phyloP scores from a whole-genome alignment of 2,797 vertebrate species.

The Lepilemur septentrionalis region DNA sequence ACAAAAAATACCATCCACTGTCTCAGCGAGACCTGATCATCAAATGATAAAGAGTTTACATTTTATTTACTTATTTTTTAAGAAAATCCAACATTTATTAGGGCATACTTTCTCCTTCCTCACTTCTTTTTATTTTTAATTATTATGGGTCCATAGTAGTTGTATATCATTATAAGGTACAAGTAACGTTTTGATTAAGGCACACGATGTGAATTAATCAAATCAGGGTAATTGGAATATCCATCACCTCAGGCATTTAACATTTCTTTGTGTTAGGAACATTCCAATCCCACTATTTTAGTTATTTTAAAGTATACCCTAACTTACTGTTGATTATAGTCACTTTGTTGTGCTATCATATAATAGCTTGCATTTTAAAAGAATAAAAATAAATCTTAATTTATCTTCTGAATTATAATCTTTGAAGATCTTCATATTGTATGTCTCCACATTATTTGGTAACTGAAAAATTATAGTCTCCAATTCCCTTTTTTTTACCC shows the following conservation, averaged over 20 bases:
- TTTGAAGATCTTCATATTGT: not conserved
- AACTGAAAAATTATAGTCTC: constrained; percentile 6
- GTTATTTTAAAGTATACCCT: not conserved
- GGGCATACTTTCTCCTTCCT: not conserved
- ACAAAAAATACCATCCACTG: not conserved
- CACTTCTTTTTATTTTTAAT: not conserved
- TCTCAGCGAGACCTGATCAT: not conserved
- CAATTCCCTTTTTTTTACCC: not conserved
- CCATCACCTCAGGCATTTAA: not conserved
- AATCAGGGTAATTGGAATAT: not conserved
- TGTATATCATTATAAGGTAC: not conserved
- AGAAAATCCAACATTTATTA: not conserved
- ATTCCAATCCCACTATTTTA: not conserved
- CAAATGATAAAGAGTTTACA: not conserved
- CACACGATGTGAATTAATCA: not conserved
- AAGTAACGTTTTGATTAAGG: not conserved
- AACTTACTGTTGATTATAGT: not conserved
- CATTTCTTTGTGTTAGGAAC: not conserved
- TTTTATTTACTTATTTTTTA: not conserved
- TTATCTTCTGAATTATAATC: not conserved
- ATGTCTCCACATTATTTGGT: constrained; percentile 14
- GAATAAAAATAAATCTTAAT: not conserved
- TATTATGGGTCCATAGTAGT: not conserved
- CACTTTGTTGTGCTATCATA: not conserved
- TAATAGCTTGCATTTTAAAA: not conserved